Base-by-base conservation (phyloP, 2,797 vertebrate species). In the Pygocentrus nattereri region DNA sequence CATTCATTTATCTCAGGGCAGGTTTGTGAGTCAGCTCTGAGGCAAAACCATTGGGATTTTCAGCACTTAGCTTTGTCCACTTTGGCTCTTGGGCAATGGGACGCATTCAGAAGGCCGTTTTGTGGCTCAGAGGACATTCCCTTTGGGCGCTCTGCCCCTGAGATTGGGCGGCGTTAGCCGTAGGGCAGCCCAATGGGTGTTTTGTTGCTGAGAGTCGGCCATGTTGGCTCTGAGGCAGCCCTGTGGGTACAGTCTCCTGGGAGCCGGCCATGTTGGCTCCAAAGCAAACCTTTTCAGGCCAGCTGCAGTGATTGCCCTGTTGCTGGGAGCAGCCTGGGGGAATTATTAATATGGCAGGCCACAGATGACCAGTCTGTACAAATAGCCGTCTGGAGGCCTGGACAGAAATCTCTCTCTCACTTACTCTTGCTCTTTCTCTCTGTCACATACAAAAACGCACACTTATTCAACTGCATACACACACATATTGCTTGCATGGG, bases 241-340 rank as follows among this genome's bases (percentile, higher is more conserved):
- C 11, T 83, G 50, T 58, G 79, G 80, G 56, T 56, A 77, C 54
- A 44, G 54, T 64, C 62, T 83, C 81, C 69, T 69, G 78, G 79
- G 81, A 77, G 25, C 18, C 52, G 76, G 81, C 78, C 58, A 74
- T 84, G 76, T 85, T 87, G 85, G 86, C 85, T 78, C 65, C 19
- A 62, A 75, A 76, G 59, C 31, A 68, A 76, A 49, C 56, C 16
- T 76, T 80, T 81, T 69, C 52, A 61, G 78, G 85, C 85, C 82
- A 82, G 82, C 74, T 72, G 65, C 71, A 64, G 65, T 71, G 82
- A 88, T 83, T 78, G 84, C 81, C 80, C 85, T 67, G 62, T 70
- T 41, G 82, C 79, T 82, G 78, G 71, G 79, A 79, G 78, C 86
- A 87, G 87, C 85, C 82, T 85, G 87, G 84, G 83, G 87, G 84